Evolutionary conservation across 1,140 invertebrate genomes (phyloP).

Genomic region (Wasmannia auropunctata): DNA sequence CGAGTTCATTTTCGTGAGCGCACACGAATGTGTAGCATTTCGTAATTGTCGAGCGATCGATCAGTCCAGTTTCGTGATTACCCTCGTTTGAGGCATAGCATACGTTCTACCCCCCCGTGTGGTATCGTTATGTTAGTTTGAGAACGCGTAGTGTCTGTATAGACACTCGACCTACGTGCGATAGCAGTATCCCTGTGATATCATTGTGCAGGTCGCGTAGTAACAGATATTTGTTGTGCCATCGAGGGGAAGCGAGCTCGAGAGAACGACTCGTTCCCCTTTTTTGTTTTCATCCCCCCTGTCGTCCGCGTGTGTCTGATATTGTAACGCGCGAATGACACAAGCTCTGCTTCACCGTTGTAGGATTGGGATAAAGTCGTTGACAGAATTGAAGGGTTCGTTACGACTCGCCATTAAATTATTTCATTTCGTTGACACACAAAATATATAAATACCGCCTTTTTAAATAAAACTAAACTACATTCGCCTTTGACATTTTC

Average conservation of each 20-base stretch:
- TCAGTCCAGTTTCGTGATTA: constrained; percentile 14
- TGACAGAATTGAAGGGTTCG: constrained; percentile 68
- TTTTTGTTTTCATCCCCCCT: constrained; percentile 1
- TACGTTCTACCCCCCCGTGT: constrained; percentile 73
- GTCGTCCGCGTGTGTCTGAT: constrained; percentile 56
- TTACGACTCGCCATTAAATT: constrained; percentile 41
- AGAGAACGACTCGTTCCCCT: constrained; percentile 51
- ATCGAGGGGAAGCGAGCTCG: constrained; percentile 63
- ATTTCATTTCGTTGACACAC: background rate
- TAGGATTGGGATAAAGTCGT: constrained; percentile 45
- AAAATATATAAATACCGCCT: background rate
- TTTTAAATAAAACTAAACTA: background rate
- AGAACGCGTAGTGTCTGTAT: constrained; percentile 77
- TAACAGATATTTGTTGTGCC: constrained; percentile 71
- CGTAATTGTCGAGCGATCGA: constrained; percentile 37
- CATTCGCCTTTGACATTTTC: background rate
- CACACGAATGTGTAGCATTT: constrained; percentile 38
- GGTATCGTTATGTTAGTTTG: constrained; percentile 79
- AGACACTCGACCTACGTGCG: constrained; percentile 74
- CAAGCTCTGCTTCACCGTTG: constrained; percentile 66
- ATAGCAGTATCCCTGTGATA: constrained; percentile 78
- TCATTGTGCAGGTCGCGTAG: constrained; percentile 76
- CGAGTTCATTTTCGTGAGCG: constrained; percentile 18
- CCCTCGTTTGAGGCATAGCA: constrained; percentile 36
- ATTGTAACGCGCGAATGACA: constrained; percentile 70